Evolutionary conservation across 1,140 invertebrate species (phyloP), one percentile per base, ranked within the genome.

Genomic region (Mycetomoellerius zeteki): DNA sequence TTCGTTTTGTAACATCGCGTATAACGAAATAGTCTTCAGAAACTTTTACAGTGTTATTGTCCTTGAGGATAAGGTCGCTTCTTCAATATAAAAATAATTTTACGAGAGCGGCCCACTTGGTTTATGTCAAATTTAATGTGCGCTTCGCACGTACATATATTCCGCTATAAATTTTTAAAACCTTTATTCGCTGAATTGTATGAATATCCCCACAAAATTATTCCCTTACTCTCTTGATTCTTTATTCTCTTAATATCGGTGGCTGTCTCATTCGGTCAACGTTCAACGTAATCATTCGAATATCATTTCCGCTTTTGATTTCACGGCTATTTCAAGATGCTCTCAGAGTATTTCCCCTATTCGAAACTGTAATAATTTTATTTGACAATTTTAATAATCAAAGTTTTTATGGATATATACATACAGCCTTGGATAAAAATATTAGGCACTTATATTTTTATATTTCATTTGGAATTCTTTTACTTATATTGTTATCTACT

Each of bases 221-320:
- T 43, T 24, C 3, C 37, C 24, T 56, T 21, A 16, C n/a, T 24
- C 37, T 60, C 3, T 62, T 16, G 37, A 3, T 33, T 33, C 33
- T 43, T 60, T 19, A 21, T n/a, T 24, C 33, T 27, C 21, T 77
- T 33, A 16, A 16, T 0, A 24, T 3, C 54, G n/a, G n/a, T 33
- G n/a, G 27, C 37, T 56, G 37, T 73, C 72, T 62, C 50, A 33
- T 24, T 12, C 67, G 5, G 54, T 37, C 37, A 19, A 43, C 37
- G 37, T 43, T 43, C 37, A 50, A 50, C 72, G 54, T 73, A 84
- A 84, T 84, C 69, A 73, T 33, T 50, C 4, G 27, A 30, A 75
- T 84, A 75, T 84, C 80, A 84, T 47, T 84, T 84, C 80, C 80
- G 80, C 27, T 84, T 47, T 75, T 19, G 80, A 84, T 84, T 73